Base-by-base conservation (phyloP, 1,140 invertebrate genomes). In the Monochamus saltuarius region DNA sequence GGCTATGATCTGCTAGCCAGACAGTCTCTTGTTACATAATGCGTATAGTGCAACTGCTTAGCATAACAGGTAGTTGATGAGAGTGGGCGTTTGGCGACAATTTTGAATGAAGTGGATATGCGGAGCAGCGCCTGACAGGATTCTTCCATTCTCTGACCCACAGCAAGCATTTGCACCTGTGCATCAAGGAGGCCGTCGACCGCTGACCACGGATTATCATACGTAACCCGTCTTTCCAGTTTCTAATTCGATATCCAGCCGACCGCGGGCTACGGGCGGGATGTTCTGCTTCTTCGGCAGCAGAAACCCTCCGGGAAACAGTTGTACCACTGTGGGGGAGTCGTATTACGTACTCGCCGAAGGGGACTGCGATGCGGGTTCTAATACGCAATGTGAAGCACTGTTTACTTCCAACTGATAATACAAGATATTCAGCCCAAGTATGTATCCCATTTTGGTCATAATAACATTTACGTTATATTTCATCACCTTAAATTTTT, bases 221-320 rank as follows among this genome's bases (percentile, higher is more conserved):
- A 73, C 68, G 62, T 65, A 73, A 74, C 71, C 61, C 63, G 71
- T 73, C 68, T 66, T 73, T 70, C 73, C 69, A 74, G 73, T 74
- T 74, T 68, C 68, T 66, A 71, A 66, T 72, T 64, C 65, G 69
- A 55, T 65, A 60, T 49, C 22, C 22, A 29, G 22, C 22, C 22
- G 22, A 29, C 22, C 22, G 22, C 22, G 22, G 22, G 22, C 22
- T 29, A 29, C 51, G 54, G 54, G 57, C 61, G 46, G 53, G 54
- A 55, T 54, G 45, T 52, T 50, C 35, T 59, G 42, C 52, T 40
- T 55, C 62, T 52, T 59, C 52, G 57, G 14, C 62, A 36, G 42
- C 22, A 29, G 22, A 29, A 29, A 42, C 51, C 46, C 35, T 53
- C 49, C 43, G 43, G 40, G 16, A 10, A n/a, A 10, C 49, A 49